Percentiles rank a stretch among this genome's conserved stretches.
These are phyloP conservation scores for Tetanocera ferruginea DNA, from an alignment of 2,888 invertebrate genomes.

Conservation along the genomic window DNA sequence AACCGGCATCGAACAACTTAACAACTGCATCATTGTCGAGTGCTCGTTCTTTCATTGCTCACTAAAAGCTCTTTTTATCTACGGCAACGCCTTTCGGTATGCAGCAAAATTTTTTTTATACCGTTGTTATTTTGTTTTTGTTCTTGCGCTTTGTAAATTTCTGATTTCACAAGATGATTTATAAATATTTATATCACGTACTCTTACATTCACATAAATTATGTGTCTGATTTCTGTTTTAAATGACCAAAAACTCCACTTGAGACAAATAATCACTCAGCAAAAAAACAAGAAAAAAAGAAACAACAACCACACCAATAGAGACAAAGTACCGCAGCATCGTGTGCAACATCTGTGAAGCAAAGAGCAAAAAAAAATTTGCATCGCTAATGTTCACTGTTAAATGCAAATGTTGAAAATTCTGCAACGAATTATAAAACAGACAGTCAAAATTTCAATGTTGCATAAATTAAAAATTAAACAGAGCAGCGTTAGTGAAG, in stretches of 20 bases:
- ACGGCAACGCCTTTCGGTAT: slow-evolving; percentile 4
- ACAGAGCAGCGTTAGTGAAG: too few relatives aligned
- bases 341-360: background rate
- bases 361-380: slow-evolving; percentile 9
- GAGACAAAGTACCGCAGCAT: background rate
- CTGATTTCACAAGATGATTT: too few relatives aligned
- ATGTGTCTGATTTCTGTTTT: slow-evolving; percentile 26
- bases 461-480: background rate
- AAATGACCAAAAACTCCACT: slow-evolving; percentile 28
- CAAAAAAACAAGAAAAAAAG: background rate
- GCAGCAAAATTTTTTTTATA: slow-evolving; percentile 8
- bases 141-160: background rate
- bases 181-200: slow-evolving; percentile 15
- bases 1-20: background rate
- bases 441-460: background rate
- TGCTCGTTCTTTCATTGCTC: background rate
- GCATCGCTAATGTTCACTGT: slow-evolving; percentile 4
- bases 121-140: background rate
- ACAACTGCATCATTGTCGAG: background rate
- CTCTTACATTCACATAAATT: slow-evolving; percentile 11
- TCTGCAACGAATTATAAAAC: slow-evolving; percentile 19
- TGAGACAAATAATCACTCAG: slow-evolving; percentile 26
- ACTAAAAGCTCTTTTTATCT: background rate
- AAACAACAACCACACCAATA: background rate
- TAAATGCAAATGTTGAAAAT: slow-evolving; percentile 21